Conservation (phyloP, 2,113 vertebrate species). For the Pachypanchax playfairii region DNA sequence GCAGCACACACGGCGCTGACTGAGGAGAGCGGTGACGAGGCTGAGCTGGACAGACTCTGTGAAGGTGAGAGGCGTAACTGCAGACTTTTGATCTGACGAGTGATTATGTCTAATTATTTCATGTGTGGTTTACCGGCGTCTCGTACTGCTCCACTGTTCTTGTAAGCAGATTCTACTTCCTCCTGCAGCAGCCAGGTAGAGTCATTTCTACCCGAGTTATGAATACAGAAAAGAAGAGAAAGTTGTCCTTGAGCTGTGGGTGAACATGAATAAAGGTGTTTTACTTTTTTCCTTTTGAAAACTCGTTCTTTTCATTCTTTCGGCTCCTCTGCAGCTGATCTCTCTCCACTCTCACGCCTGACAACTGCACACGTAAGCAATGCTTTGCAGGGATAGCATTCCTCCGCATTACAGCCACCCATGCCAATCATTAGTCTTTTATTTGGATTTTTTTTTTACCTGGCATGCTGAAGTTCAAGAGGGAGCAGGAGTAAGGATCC, state of each 20-base stretch:
- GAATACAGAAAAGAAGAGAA: constrained; percentile 31
- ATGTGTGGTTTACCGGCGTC: constrained; percentile 2
- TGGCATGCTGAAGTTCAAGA: constrained; percentile 91
- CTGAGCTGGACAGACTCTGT: constrained; percentile 15
- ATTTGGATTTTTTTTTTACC: constrained; percentile 75
- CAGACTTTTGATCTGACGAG: constrained; percentile 31
- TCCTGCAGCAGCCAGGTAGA: constrained; percentile 23
- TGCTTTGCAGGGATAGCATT: constrained; percentile 11
- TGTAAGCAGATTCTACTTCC: neutral
- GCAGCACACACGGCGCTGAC: constrained; percentile 14
- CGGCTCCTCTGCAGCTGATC: constrained; percentile 30
- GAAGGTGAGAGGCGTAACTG: constrained; percentile 52
- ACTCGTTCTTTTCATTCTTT: constrained; percentile 46
- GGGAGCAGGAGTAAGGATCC: constrained; percentile 92
- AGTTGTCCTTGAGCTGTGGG: constrained; percentile 69
- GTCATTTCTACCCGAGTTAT: constrained; percentile 46
- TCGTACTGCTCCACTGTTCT: constrained; percentile 35
- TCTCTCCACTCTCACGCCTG: constrained; percentile 14
- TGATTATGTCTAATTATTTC: constrained; percentile 38
- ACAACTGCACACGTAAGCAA: constrained; percentile 23
- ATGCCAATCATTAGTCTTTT: no score
- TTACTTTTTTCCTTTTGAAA: constrained; percentile 48
- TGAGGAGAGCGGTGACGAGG: constrained; percentile 19
- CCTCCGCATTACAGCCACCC: neutral
- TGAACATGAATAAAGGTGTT: constrained; percentile 56